Evolutionary conservation across 2,888 invertebrate genomes (phyloP).

Genomic region (Autographa pulchrina): DNA sequence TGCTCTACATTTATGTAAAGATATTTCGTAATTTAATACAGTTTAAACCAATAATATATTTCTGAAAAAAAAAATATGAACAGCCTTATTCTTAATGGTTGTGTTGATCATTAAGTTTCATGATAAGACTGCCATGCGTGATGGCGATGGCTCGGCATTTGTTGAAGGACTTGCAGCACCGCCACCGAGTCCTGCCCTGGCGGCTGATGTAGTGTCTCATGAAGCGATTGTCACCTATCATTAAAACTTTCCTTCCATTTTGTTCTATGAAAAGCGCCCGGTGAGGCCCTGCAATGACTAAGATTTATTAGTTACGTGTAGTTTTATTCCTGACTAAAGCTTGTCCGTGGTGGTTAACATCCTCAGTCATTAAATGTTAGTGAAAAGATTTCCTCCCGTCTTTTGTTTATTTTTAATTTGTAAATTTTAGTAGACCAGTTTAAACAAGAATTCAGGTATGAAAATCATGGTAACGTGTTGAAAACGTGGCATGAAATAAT

Average conservation of each 20-base stretch:
- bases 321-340: background rate
- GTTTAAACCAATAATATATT: background rate
- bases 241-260: slow-evolving; percentile 72
- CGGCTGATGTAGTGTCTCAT: slow-evolving; percentile 78
- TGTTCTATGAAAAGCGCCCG: slow-evolving; percentile 60
- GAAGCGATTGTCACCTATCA: slow-evolving; percentile 76
- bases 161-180: slow-evolving; percentile 78
- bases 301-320: slow-evolving; percentile 20
- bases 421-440: too few species aligned
- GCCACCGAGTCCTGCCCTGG: slow-evolving; percentile 77
- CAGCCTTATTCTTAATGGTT: slow-evolving; percentile 66
- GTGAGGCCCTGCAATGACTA: slow-evolving; percentile 33
- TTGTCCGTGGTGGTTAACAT: background rate
- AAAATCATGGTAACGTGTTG: too few species aligned
- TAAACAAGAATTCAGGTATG: too few species aligned
- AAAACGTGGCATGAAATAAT: too few species aligned
- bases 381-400: background rate
- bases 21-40: background rate
- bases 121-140: slow-evolving; percentile 72
- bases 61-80: background rate
- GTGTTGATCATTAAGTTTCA: slow-evolving; percentile 79
- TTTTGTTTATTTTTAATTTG: too few species aligned
- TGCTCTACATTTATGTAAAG: too few species aligned
- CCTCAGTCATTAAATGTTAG: background rate
- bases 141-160: slow-evolving; percentile 81